Evolutionary conservation across 2,888 invertebrate genomes (phyloP).

Genomic region (Xanthorhoe spadicearia): DNA sequence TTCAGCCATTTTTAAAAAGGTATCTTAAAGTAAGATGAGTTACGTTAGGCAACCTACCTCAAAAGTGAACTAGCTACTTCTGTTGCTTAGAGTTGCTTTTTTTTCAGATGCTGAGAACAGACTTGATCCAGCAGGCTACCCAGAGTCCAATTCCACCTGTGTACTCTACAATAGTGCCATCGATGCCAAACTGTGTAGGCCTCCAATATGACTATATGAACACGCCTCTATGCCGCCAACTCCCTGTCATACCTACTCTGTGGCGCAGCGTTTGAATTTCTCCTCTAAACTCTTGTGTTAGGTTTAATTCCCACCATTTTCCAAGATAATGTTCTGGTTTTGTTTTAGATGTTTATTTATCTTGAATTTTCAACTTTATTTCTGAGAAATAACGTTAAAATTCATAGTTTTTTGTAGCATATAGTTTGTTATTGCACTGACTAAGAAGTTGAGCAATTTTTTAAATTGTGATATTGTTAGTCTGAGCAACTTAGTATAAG

Average conservation of each 20-base stretch:
- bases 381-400: constrained; percentile 41
- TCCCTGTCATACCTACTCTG: constrained; percentile 57
- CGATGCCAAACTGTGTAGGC: constrained; percentile 54
- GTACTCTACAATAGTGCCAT: constrained; percentile 55
- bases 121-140: constrained; percentile 58
- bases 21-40: no score
- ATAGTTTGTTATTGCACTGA: constrained; percentile 27
- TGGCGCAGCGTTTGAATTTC: constrained; percentile 60
- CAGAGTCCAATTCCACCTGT: constrained; percentile 51
- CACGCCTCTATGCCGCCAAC: constrained; percentile 53
- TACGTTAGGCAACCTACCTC: neutral
- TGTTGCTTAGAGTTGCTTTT: constrained; percentile 6
- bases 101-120: constrained; percentile 61
- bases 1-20: no score
- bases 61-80: neutral
- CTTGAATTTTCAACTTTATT: constrained; percentile 46
- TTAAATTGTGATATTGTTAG: constrained; percentile 41
- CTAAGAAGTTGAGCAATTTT: constrained; percentile 40
- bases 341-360: constrained; percentile 1
- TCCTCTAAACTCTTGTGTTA: constrained; percentile 16
- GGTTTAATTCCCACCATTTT: constrained; percentile 27
- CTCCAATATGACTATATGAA: constrained; percentile 61
- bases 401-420: constrained; percentile 16
- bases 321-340: constrained; percentile 14
- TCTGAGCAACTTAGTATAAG: constrained; percentile 6